Evolutionary conservation across 2,113 vertebrate genomes (phyloP).

Genomic region (Hemiscyllium ocellatum): DNA sequence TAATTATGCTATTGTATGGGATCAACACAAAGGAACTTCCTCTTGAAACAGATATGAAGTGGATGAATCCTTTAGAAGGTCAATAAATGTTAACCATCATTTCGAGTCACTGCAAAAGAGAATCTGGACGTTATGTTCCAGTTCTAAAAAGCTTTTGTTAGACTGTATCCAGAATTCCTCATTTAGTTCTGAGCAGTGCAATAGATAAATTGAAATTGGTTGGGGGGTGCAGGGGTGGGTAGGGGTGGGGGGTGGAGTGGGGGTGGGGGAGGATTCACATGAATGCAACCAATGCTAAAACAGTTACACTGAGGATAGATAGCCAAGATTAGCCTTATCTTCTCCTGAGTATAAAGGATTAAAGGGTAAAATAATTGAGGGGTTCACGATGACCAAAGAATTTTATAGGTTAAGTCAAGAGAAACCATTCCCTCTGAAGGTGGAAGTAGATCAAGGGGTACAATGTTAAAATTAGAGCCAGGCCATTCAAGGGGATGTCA

Average conservation of each 20-base stretch:
- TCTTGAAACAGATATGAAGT: too few species aligned
- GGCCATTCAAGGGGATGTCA: not conserved
- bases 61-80: too few species aligned
- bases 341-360: not conserved
- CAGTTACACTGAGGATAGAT: not conserved
- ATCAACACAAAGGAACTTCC: too few species aligned
- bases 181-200: not conserved
- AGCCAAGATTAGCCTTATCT: not conserved
- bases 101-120: not conserved
- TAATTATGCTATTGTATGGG: too few species aligned
- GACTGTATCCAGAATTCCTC: not conserved
- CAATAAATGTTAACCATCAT: too few species aligned
- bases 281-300: not conserved
- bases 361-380: not conserved
- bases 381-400: not conserved
- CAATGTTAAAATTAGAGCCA: not conserved
- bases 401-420: too few species aligned
- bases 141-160: not conserved
- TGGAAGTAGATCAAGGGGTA: not conserved
- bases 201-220: not conserved
- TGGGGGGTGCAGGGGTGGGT: too few species aligned
- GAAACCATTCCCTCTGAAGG: not conserved
- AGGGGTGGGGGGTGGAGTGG: too few species aligned
- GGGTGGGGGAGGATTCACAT: not conserved
- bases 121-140: not conserved